A percentile compares a stretch with the other conserved stretches of the same genome.
Conservation (phyloP, 2,888 invertebrate genomes). For the Epistrophe eligans region DNA sequence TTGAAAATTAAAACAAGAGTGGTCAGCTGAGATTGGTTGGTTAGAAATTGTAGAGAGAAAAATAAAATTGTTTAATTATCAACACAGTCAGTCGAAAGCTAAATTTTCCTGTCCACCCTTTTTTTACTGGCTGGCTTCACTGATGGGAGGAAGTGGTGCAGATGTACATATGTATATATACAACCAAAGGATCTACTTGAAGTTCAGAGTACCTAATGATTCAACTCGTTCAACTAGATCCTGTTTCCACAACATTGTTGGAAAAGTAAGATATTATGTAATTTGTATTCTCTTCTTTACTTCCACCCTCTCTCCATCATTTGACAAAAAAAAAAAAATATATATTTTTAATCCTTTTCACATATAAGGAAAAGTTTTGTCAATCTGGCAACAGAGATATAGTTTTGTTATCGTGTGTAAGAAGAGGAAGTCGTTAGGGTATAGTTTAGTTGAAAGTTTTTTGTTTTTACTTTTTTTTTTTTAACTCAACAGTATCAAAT, state of each 20-base stretch:
- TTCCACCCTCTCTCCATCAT: neutral
- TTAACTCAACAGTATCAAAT: slow-evolving; percentile 36
- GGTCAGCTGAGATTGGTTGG: neutral
- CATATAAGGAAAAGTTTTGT: slow-evolving; percentile 31
- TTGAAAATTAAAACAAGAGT: neutral
- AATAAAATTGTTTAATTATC: slow-evolving; percentile 42
- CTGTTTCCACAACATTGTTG: slow-evolving; percentile 4
- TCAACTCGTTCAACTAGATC: slow-evolving; percentile 19
- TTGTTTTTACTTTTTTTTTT: neutral
- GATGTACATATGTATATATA: neutral
- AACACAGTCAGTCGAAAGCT: slow-evolving; percentile 13
- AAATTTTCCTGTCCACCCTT: neutral
- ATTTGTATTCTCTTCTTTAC: slow-evolving; percentile 7
- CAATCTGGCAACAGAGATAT: slow-evolving; percentile 9
- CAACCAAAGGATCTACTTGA: slow-evolving; percentile 27
- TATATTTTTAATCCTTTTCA: too few species aligned
- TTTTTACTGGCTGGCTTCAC: neutral
- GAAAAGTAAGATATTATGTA: slow-evolving; percentile 19
- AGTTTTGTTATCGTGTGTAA: slow-evolving; percentile 2
- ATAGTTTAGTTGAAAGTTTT: slow-evolving; percentile 19
- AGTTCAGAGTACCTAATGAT: neutral
- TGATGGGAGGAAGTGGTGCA: slow-evolving; percentile 2
- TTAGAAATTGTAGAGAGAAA: neutral
- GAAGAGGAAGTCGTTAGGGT: slow-evolving; percentile 23
- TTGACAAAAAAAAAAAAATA: neutral